Conservation (phyloP, 2,113 vertebrate species). For the Lasiurus cinereus region DNA sequence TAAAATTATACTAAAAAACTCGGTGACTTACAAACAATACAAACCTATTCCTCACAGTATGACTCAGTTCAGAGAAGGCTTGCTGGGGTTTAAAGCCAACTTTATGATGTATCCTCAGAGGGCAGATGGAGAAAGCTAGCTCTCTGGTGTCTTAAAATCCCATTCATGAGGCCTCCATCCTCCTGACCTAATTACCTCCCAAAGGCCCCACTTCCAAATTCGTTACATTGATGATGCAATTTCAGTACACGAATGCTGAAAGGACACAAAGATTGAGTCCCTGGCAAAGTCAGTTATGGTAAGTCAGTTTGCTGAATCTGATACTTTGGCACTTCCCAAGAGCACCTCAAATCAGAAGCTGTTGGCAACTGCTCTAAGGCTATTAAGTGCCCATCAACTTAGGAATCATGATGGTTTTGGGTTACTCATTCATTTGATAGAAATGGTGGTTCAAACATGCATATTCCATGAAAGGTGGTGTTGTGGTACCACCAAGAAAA, state of each 20-base stretch:
- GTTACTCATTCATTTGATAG: not conserved
- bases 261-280: not conserved
- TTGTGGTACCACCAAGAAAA: not conserved
- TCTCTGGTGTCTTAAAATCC: not conserved
- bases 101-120: not conserved
- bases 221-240: not conserved
- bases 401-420: not conserved
- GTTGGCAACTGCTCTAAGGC: not conserved
- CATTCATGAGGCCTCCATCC: not conserved
- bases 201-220: not conserved
- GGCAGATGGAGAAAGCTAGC: not conserved
- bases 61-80: not conserved
- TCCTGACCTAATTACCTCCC: not conserved
- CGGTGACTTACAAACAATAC: not conserved
- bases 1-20: not conserved
- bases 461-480: not conserved
- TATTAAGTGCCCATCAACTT: not conserved
- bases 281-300: not conserved
- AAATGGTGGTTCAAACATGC: not conserved
- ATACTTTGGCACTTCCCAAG: not conserved
- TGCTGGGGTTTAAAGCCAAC: not conserved
- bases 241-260: not conserved
- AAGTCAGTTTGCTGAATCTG: not conserved
- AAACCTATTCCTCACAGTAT: not conserved
- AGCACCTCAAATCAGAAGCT: not conserved